phyloP scores from a whole-genome alignment of 2,113 vertebrate genomes.

The Catagonus wagneri region DNA sequence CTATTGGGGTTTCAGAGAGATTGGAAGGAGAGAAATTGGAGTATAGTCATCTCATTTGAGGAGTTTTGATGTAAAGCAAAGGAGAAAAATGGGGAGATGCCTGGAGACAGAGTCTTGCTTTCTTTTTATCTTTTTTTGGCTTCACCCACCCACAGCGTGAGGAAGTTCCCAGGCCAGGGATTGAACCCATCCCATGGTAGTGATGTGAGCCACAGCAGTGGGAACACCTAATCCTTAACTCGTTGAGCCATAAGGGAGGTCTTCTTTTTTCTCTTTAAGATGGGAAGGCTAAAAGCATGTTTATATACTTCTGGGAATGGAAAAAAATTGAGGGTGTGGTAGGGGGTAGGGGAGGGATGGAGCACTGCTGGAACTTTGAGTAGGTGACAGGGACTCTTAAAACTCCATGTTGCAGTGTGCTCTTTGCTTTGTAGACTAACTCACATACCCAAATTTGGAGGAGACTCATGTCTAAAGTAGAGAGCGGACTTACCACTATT shows the following conservation, averaged over 20 bases:
- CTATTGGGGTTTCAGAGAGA: background rate
- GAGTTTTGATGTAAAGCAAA: background rate
- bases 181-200: too few species aligned
- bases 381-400: background rate
- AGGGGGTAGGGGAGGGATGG: background rate
- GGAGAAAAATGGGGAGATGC: background rate
- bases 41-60: background rate
- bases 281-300: background rate
- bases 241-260: too few species aligned
- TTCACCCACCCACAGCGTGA: too few species aligned
- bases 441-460: background rate
- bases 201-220: too few species aligned
- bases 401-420: background rate
- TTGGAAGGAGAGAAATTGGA: background rate
- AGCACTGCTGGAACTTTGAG: background rate
- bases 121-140: background rate
- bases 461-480: background rate
- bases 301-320: background rate
- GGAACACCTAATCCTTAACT: too few species aligned
- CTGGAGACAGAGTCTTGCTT: too few species aligned
- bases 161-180: too few species aligned
- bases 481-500: background rate
- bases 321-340: too few species aligned
- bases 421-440: background rate
- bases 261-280: background rate